Conservation (phyloP, 2,797 vertebrate species). For the Vespertilio murinus region DNA sequence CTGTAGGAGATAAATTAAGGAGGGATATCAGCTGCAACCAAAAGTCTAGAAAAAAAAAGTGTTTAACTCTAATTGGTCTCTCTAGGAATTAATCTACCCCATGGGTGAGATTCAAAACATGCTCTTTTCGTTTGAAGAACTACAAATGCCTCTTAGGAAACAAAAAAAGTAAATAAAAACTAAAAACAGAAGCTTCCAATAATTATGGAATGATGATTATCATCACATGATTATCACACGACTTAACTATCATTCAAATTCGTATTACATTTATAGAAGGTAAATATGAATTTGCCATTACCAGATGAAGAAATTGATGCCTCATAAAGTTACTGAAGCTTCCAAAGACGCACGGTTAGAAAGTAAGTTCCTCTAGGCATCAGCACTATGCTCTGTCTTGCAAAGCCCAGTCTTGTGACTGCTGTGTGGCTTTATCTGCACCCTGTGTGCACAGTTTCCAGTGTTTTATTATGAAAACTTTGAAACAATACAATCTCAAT, state of each 20-base stretch:
- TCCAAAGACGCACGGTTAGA: neutral
- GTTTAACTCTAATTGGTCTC: neutral
- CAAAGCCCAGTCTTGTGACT: neutral
- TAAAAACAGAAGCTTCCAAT: neutral
- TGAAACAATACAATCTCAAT: neutral
- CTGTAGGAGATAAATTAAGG: neutral
- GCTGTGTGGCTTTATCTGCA: neutral
- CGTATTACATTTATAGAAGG: neutral
- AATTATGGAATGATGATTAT: neutral
- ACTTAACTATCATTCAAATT: neutral
- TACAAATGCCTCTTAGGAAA: neutral
- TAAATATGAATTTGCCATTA: neutral
- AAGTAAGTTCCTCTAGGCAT: neutral
- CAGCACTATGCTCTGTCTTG: neutral
- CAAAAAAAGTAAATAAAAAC: neutral
- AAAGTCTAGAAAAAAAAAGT: neutral
- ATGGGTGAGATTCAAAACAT: neutral
- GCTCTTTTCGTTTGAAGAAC: slow-evolving; percentile 14
- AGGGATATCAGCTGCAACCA: neutral
- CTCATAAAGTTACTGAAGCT: neutral
- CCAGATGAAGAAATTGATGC: neutral
- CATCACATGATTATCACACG: neutral
- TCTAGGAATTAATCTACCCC: neutral
- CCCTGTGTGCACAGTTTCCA: neutral
- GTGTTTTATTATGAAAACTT: neutral